These are phyloP conservation scores for Paracentrotus lividus DNA, from an alignment of 53 echinoderm and acorn worm species.

Conservation along the genomic window DNA sequence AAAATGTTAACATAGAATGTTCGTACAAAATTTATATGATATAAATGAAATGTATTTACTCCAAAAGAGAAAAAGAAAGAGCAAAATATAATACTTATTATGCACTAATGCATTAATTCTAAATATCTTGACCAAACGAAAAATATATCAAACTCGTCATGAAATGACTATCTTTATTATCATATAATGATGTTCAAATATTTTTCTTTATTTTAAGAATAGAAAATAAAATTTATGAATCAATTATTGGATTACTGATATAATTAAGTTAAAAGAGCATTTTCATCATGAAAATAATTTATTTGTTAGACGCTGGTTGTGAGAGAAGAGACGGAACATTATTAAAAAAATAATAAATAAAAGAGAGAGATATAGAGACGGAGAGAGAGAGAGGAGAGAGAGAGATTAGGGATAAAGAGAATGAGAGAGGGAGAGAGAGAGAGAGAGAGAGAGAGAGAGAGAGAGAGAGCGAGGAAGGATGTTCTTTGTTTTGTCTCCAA, in stretches of 20 bases:
- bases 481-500: no score
- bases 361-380: background rate
- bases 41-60: no score
- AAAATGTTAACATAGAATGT: no score
- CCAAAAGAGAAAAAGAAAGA: no score
- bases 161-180: background rate
- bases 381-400: background rate
- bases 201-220: background rate
- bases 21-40: no score
- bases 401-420: background rate
- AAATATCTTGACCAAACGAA: no score
- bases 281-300: background rate
- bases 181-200: background rate
- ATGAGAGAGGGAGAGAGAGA: background rate
- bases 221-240: background rate
- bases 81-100: no score
- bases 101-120: no score
- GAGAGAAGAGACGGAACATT: background rate
- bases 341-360: background rate
- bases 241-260: background rate
- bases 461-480: background rate
- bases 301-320: background rate
- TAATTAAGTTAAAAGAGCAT: background rate
- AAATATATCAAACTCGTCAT: no score
- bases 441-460: slow-evolving; percentile 5